phyloP scores from a whole-genome alignment of 2,797 vertebrate genomes.

The Chiloscyllium punctatum region DNA sequence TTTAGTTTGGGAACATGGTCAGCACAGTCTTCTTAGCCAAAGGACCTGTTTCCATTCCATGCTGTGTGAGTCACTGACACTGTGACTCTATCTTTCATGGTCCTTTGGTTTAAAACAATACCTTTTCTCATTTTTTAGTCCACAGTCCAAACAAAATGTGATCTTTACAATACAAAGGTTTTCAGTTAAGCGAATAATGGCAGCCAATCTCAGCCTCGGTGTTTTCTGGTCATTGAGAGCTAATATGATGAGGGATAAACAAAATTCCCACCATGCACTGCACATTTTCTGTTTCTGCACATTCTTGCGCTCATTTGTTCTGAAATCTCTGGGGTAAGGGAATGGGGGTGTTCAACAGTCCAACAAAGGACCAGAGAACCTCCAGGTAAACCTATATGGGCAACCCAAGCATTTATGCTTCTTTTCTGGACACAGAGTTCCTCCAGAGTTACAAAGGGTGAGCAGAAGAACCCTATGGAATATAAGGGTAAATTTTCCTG shows the following conservation, averaged over 20 bases:
- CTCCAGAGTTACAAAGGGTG: not conserved
- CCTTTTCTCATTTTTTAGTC: too few species aligned
- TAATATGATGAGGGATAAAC: not conserved
- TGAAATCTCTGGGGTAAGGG: not conserved
- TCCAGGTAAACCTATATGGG: not conserved
- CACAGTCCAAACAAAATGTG: too few species aligned
- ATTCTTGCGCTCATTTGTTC: not conserved
- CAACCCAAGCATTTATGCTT: not conserved
- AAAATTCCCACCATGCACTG: not conserved
- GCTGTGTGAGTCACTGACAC: too few species aligned
- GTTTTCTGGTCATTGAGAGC: not conserved
- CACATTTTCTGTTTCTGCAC: not conserved
- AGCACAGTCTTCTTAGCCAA: too few species aligned
- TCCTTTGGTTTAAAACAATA: too few species aligned
- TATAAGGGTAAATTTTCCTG: not conserved
- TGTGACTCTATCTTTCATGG: too few species aligned
- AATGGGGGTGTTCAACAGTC: not conserved
- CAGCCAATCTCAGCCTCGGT: not conserved
- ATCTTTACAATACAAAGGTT: too few species aligned
- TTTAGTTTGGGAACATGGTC: too few species aligned
- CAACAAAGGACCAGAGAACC: not conserved
- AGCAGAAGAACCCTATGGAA: not conserved
- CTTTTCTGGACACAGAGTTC: not conserved
- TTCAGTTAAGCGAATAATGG: too few species aligned
- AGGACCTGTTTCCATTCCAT: too few species aligned